Conservation (phyloP, 2,113 vertebrate genomes). For the Corynorhinus townsendii region DNA sequence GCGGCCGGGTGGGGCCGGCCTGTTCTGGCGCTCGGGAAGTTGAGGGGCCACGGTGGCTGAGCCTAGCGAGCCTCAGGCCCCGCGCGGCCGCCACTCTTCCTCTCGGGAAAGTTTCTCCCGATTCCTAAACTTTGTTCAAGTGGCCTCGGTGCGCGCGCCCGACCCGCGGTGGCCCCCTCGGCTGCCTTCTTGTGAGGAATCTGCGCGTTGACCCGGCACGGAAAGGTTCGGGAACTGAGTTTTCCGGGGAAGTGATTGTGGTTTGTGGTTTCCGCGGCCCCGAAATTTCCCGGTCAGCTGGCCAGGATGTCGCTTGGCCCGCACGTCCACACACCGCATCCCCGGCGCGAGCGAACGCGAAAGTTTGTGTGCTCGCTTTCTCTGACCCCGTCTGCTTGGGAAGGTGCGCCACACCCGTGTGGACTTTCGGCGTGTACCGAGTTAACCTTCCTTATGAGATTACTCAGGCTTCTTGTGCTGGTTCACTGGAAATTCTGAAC, state of each 20-base stretch:
- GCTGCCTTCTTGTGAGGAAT: background rate
- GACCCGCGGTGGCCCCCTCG: background rate
- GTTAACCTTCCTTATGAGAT: background rate
- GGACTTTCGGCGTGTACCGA: background rate
- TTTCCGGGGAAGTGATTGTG: background rate
- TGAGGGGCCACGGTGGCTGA: background rate
- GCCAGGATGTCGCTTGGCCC: background rate
- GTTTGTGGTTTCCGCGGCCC: background rate
- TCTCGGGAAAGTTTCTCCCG: conserved; percentile 51
- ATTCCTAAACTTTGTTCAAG: conserved; percentile 45
- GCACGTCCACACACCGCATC: background rate
- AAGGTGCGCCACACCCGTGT: conserved; percentile 47
- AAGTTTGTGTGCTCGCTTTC: background rate
- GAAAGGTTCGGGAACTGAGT: background rate
- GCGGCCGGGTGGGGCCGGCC: background rate
- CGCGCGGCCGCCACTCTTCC: background rate
- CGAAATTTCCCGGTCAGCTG: background rate
- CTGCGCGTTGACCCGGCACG: background rate
- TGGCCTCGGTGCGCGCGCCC: background rate
- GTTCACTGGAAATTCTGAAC: background rate
- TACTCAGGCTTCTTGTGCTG: background rate
- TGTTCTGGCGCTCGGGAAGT: background rate
- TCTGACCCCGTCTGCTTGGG: background rate
- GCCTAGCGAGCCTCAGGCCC: background rate
- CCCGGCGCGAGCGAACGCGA: background rate